phyloP scores from a whole-genome alignment of 2,113 vertebrate species.

The Anser brachyrhynchus region DNA sequence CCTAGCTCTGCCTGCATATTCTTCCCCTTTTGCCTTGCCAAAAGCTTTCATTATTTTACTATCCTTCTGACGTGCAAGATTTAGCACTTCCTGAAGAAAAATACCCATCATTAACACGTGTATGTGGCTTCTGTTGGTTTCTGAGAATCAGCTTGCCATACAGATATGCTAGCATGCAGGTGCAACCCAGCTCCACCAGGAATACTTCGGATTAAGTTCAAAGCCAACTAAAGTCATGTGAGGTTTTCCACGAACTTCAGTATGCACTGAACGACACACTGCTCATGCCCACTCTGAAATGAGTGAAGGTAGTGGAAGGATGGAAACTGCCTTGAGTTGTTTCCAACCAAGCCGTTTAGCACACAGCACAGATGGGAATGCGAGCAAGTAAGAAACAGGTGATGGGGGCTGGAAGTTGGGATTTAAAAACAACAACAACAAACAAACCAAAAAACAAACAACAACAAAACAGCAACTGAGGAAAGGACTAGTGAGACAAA shows the following conservation, averaged over 20 bases:
- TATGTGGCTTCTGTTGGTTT: background rate
- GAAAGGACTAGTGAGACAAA: background rate
- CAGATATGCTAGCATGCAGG: background rate
- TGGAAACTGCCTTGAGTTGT: background rate
- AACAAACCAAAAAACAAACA: no score
- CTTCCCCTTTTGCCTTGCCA: background rate
- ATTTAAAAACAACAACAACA: no score
- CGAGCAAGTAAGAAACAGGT: background rate
- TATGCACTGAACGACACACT: background rate
- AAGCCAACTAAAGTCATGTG: accelerated
- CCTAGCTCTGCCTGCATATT: background rate
- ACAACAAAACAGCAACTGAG: background rate
- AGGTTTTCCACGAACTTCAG: background rate
- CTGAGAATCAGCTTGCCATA: constrained; percentile 26
- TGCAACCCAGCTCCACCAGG: background rate
- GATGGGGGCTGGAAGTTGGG: accelerated
- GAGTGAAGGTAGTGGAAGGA: background rate
- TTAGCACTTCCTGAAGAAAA: constrained; percentile 38
- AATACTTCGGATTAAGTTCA: background rate
- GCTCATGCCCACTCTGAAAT: background rate
- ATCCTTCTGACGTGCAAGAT: background rate
- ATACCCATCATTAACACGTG: background rate
- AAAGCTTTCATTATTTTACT: background rate
- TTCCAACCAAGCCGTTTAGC: background rate
- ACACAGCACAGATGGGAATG: background rate